Evolutionary conservation across 2,888 invertebrate genomes (phyloP).

Genomic region (Cerastoderma edule): DNA sequence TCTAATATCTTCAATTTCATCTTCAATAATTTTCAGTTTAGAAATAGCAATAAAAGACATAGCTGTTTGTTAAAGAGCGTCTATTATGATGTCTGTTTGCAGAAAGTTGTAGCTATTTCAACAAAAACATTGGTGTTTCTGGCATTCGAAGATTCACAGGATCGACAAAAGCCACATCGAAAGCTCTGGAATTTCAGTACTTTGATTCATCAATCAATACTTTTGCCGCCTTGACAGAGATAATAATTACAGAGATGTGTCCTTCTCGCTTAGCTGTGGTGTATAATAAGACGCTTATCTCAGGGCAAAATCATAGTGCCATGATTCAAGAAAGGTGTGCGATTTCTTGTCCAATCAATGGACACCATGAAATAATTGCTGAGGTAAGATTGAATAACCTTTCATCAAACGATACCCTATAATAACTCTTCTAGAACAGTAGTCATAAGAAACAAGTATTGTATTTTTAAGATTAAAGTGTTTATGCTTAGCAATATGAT

Average conservation of each 20-base stretch:
- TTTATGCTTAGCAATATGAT: no score
- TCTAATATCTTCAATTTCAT: no score
- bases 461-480: no score
- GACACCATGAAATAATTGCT: background rate
- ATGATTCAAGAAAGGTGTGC: background rate
- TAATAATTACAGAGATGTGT: background rate
- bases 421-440: no score
- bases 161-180: background rate
- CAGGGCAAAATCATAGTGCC: background rate
- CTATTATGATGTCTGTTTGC: no score
- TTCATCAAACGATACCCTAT: no score
- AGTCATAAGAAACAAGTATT: no score
- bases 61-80: no score
- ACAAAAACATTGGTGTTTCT: background rate
- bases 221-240: background rate
- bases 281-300: background rate
- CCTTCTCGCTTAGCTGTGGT: background rate
- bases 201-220: background rate
- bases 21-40: no score
- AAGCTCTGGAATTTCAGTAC: background rate
- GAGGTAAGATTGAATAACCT: background rate
- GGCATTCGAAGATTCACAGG: background rate
- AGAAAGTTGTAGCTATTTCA: conserved; percentile 5
- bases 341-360: background rate
- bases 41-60: no score